Percentiles rank a stretch among this genome's conserved stretches.
These are phyloP conservation scores for Neoscelio sp. DNA, from an alignment of 2,888 invertebrate genomes.

Conservation along the genomic window DNA sequence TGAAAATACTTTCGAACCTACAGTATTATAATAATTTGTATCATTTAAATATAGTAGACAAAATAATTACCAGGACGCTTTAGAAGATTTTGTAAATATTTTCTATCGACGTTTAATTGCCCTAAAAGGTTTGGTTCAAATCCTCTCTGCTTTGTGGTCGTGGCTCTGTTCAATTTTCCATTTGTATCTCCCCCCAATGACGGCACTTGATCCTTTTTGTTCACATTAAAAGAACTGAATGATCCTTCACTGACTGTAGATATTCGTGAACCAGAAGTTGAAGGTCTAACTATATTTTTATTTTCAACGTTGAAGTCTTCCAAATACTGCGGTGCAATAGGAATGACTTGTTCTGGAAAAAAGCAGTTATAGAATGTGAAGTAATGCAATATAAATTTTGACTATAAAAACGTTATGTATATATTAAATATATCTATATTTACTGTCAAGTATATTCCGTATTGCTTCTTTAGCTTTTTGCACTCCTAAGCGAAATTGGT, in stretches of 20 bases:
- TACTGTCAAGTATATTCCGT: constrained; percentile 92
- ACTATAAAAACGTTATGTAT: too few relatives aligned
- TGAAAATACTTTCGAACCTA: too few relatives aligned
- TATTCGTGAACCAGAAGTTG: constrained; percentile 21
- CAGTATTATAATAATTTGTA: background rate
- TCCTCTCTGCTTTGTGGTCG: constrained; percentile 11
- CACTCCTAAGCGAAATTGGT: constrained; percentile 90
- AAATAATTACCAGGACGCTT: constrained; percentile 74
- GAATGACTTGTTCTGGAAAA: constrained; percentile 52
- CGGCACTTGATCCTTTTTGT: constrained; percentile 2
- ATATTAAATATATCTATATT: constrained; percentile 43
- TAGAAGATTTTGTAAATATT: constrained; percentile 75
- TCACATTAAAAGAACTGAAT: constrained; percentile 9
- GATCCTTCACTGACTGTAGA: constrained; percentile 14
- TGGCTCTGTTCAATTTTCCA: constrained; percentile 17
- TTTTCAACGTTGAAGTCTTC: constrained; percentile 5
- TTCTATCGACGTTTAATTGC: constrained; percentile 76
- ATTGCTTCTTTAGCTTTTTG: constrained; percentile 98
- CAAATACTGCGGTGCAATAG: constrained; percentile 27
- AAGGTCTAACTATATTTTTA: background rate
- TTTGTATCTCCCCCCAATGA: background rate
- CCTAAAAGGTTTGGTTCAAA: constrained; percentile 72
- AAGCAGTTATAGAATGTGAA: background rate
- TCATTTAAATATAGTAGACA: background rate
- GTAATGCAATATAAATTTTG: too few relatives aligned